These are phyloP conservation scores for Porites lobata DNA, from an alignment of 92 coral and sea anemone species.

Conservation along the genomic window DNA sequence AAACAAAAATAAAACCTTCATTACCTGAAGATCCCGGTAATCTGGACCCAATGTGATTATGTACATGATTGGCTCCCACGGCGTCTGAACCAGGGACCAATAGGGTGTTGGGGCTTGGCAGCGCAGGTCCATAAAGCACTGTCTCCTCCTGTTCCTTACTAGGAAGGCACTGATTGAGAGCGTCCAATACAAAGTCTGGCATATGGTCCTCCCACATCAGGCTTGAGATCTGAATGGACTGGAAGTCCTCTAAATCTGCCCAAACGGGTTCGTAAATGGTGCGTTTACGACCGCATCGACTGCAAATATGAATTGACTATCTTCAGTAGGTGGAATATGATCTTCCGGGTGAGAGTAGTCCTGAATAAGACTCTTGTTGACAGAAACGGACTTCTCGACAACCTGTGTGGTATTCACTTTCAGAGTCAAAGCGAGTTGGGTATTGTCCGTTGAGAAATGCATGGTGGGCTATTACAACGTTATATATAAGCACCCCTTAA, in stretches of 20 bases:
- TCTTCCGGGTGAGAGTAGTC: too few species aligned
- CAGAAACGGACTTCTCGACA: too few species aligned
- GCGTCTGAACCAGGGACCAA: constrained; percentile 38
- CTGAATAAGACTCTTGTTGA: too few species aligned
- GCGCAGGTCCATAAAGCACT: constrained; percentile 51
- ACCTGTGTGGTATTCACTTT: too few species aligned
- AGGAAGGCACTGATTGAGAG: constrained; percentile 89
- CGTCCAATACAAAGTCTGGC: constrained; percentile 98
- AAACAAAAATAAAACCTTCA: constrained; percentile 10
- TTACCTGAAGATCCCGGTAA: constrained; percentile 1
- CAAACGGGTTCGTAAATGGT: constrained; percentile 92
- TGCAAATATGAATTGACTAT: constrained; percentile 23
- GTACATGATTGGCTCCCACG: constrained; percentile 19
- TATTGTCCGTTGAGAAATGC: too few species aligned
- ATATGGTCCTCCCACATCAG: constrained; percentile 99
- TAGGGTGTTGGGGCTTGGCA: constrained; percentile 46
- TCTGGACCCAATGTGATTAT: constrained; percentile 19
- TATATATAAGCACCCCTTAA: too few species aligned
- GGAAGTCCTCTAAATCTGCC: constrained; percentile 93
- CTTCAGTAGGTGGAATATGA: too few species aligned
- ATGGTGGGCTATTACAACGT: too few species aligned
- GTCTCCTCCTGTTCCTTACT: constrained; percentile 78
- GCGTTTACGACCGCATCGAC: constrained; percentile 80
- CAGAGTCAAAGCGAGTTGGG: too few species aligned
- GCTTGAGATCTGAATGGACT: constrained; percentile 89